These are phyloP conservation scores for Synergus laeviventris DNA, from an alignment of 2,888 invertebrate genomes.

Conservation along the genomic window DNA sequence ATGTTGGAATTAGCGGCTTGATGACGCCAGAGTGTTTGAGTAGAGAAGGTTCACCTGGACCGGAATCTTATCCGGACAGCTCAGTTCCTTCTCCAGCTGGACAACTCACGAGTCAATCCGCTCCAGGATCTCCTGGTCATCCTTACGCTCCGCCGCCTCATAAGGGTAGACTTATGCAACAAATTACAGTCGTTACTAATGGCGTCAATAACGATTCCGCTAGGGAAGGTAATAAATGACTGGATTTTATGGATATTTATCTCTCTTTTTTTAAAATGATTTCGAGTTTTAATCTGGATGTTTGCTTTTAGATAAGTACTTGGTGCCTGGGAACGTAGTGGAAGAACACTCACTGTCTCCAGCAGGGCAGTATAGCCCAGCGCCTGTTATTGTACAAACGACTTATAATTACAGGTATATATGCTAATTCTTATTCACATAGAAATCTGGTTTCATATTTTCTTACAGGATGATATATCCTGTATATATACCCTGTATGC, in stretches of 20 bases:
- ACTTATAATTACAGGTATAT: constrained; percentile 79
- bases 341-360: constrained; percentile 80
- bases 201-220: constrained; percentile 69
- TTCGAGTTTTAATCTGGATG: neutral
- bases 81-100: constrained; percentile 78
- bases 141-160: constrained; percentile 71
- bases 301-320: constrained; percentile 77
- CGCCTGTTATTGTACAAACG: constrained; percentile 81
- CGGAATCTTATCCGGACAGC: constrained; percentile 81
- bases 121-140: constrained; percentile 82
- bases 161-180: constrained; percentile 73
- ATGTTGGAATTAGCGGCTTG: constrained; percentile 90
- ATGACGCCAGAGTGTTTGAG: constrained; percentile 92
- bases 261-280: neutral
- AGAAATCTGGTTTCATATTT: too few species aligned
- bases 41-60: constrained; percentile 94
- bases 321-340: constrained; percentile 75
- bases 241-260: neutral
- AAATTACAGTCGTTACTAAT: constrained; percentile 74
- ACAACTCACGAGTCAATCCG: constrained; percentile 79
- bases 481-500: too few species aligned
- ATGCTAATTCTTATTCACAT: neutral
- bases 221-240: constrained; percentile 68
- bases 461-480: too few species aligned
- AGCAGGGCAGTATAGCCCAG: constrained; percentile 78